Evolutionary conservation across 2,888 invertebrate species (phyloP).

Genomic region (Pseudoips prasinana): DNA sequence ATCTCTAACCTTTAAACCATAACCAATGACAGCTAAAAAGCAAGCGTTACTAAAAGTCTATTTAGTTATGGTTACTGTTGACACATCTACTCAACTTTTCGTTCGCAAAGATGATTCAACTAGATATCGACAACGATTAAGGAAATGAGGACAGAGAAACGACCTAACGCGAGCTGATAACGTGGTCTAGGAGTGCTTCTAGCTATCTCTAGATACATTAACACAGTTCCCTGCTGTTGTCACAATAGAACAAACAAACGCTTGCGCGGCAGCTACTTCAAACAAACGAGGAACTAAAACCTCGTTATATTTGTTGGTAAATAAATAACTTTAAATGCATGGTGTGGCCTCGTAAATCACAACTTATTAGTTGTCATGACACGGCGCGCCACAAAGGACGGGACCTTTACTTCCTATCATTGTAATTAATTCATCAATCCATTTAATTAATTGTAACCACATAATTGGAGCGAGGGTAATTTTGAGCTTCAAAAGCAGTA

Average conservation of each 20-base stretch:
- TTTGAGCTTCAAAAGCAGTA: conserved; percentile 27
- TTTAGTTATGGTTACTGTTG: too few species aligned
- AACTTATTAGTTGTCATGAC: conserved; percentile 34
- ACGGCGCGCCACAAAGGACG: conserved; percentile 26
- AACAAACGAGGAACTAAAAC: conserved; percentile 32
- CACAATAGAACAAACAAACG: conserved; percentile 40
- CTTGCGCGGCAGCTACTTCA: conserved; percentile 27
- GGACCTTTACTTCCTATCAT: conserved; percentile 19
- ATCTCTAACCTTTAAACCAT: too few species aligned
- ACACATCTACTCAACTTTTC: conserved; percentile 7
- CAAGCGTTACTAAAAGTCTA: too few species aligned
- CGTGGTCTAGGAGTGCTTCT: conserved; percentile 55
- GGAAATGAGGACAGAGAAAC: conserved; percentile 65
- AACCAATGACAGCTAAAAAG: too few species aligned
- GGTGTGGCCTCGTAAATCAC: conserved; percentile 34
- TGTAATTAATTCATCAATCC: conserved; percentile 21
- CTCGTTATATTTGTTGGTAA: conserved; percentile 38
- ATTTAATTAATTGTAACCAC: conserved; percentile 30
- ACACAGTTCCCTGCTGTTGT: conserved; percentile 44
- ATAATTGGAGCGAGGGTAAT: conserved; percentile 23
- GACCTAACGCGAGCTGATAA: conserved; percentile 69
- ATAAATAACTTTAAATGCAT: conserved; percentile 41
- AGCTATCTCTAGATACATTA: conserved; percentile 52
- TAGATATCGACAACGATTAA: conserved; percentile 36
- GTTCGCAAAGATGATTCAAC: conserved; percentile 37